Conservation (phyloP, 2,888 invertebrate species). For the Yponomeuta evonymella region DNA sequence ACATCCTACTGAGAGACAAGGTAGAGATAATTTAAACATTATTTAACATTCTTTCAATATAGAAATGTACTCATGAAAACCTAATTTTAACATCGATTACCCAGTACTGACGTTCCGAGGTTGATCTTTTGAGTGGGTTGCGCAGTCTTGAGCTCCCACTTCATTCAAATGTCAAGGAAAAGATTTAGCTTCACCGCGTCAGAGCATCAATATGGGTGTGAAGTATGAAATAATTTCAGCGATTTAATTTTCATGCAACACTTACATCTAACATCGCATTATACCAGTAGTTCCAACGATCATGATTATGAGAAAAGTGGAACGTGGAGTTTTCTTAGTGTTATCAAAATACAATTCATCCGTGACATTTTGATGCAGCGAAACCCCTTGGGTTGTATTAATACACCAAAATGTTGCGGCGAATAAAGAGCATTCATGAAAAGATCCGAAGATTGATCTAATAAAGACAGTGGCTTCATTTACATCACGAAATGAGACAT, state of each 20-base stretch:
- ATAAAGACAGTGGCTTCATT: not conserved
- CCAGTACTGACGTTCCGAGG: not conserved
- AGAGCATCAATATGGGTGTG: conserved; percentile 4
- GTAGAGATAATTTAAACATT: too few species aligned
- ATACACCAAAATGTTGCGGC: too few species aligned
- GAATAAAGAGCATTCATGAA: not conserved
- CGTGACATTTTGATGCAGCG: too few species aligned
- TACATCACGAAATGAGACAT: not conserved
- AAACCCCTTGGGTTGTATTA: too few species aligned
- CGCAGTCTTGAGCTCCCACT: not conserved
- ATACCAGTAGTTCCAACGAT: conserved; percentile 26
- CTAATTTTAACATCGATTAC: not conserved
- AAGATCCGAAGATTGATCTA: not conserved
- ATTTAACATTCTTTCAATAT: not conserved
- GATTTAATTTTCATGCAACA: conserved; percentile 33
- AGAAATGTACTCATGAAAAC: not conserved
- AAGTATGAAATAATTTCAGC: not conserved
- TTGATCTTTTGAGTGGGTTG: not conserved
- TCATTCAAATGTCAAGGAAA: not conserved
- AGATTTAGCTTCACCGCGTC: not conserved
- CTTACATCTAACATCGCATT: conserved; percentile 35
- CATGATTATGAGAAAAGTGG: conserved; percentile 21
- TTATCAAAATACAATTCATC: too few species aligned
- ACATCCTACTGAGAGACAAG: too few species aligned
- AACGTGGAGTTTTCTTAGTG: too few species aligned